A percentile compares a stretch with the other conserved stretches of the same genome.
phyloP scores from a whole-genome alignment of 2,113 vertebrate species.

The Strigops habroptila region DNA sequence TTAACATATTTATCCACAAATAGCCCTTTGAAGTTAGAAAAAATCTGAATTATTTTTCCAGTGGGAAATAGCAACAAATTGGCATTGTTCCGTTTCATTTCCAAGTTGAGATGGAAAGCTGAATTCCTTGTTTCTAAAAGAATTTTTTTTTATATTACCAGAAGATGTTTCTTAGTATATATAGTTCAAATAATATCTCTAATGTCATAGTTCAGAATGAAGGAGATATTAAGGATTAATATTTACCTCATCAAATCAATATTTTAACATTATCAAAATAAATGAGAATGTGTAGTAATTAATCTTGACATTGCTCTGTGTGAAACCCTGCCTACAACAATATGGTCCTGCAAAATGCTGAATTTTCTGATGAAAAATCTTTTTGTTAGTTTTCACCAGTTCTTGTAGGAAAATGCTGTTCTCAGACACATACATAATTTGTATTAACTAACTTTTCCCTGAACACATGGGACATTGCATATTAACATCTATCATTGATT shows the following conservation, averaged over 20 bases:
- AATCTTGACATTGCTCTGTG: neutral
- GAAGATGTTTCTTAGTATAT: fast-evolving
- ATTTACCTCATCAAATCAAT: neutral
- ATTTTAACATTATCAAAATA: neutral
- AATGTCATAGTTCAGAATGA: neutral
- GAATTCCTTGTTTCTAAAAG: neutral
- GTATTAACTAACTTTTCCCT: neutral
- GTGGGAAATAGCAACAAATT: neutral
- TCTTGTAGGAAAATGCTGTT: neutral
- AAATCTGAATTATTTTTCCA: neutral
- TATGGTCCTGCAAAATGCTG: neutral
- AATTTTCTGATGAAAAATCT: neutral
- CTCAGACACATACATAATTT: neutral
- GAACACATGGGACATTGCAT: neutral
- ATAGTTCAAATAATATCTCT: neutral
- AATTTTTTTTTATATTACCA: neutral
- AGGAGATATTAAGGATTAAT: neutral
- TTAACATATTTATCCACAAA: neutral
- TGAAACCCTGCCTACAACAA: neutral
- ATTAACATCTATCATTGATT: neutral
- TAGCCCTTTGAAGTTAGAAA: neutral
- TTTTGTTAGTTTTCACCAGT: neutral
- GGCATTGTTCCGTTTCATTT: neutral
- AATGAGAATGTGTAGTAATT: neutral
- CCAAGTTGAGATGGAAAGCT: neutral